These are phyloP conservation scores for Probaryconus sp. DNA, from an alignment of 1,140 invertebrate genomes.

Conservation along the genomic window DNA sequence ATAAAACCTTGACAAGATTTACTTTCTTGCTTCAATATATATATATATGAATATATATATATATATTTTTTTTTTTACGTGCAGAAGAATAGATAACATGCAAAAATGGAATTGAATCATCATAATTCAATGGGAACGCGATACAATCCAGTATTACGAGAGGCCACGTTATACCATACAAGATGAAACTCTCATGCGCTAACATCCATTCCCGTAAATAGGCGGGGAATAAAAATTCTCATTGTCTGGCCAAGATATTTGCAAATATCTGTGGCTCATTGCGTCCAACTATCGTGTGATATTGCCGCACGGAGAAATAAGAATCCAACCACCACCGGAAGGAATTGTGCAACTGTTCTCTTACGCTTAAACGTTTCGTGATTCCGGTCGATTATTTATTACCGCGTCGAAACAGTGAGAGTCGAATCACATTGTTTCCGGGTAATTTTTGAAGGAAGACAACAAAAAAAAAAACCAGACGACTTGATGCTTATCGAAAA, in stretches of 20 bases:
- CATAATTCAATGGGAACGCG: slow-evolving; percentile 42
- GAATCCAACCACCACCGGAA: slow-evolving; percentile 44
- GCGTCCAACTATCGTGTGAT: slow-evolving; percentile 32
- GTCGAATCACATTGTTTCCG: slow-evolving; percentile 23
- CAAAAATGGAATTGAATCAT: slow-evolving; percentile 32
- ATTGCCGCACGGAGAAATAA: slow-evolving; percentile 30
- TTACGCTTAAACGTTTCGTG: slow-evolving; percentile 50
- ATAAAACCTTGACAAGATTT: no score
- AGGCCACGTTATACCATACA: slow-evolving; percentile 2
- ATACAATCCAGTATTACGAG: slow-evolving; percentile 40
- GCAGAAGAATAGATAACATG: slow-evolving; percentile 26
- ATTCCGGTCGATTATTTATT: slow-evolving; percentile 54
- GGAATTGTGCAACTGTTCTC: slow-evolving; percentile 37
- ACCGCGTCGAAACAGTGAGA: slow-evolving; percentile 40
- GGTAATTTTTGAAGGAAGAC: not conserved
- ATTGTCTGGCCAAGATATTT: slow-evolving; percentile 43
- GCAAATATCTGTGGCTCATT: slow-evolving; percentile 46
- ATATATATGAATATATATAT: no score
- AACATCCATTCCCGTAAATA: slow-evolving; percentile 26
- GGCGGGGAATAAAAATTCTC: slow-evolving; percentile 36
- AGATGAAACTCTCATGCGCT: slow-evolving; percentile 22
- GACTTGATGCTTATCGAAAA: no score
- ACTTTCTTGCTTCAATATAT: no score
- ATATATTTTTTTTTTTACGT: no score
- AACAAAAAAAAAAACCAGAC: no score